Percentiles rank a stretch among this genome's conserved stretches.
Conservation (phyloP, 1,140 invertebrate genomes). For the Ridgeia piscesae region DNA sequence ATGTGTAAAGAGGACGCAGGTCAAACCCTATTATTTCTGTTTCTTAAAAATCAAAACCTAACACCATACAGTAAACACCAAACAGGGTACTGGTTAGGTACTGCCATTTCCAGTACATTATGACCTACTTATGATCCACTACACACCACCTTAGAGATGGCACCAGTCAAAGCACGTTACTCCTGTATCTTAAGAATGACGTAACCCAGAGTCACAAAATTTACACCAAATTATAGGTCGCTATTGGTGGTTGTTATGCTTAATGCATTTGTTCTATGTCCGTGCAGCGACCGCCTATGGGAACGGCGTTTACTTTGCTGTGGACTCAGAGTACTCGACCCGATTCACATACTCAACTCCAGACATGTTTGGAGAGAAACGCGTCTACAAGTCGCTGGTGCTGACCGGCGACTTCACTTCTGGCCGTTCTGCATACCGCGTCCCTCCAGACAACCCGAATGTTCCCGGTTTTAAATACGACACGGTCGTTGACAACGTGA, state of each 20-base stretch:
- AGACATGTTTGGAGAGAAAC: not conserved
- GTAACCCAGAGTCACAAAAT: too few relatives aligned
- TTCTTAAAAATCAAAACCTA: too few relatives aligned
- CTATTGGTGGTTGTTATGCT: not conserved
- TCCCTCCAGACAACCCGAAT: constrained; percentile 21
- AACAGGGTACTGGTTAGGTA: too few relatives aligned
- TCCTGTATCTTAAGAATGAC: too few relatives aligned
- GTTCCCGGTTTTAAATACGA: constrained; percentile 1
- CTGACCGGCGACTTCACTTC: constrained; percentile 18
- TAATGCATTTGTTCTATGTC: constrained; percentile 2
- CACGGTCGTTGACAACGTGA: constrained; percentile 15
- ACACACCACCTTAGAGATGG: too few relatives aligned
- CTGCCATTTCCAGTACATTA: too few relatives aligned
- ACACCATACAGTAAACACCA: too few relatives aligned
- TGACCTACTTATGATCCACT: too few relatives aligned
- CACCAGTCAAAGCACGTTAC: too few relatives aligned
- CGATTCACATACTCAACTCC: constrained; percentile 21
- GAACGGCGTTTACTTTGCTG: constrained; percentile 31
- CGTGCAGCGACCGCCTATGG: constrained; percentile 26
- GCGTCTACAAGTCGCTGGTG: constrained; percentile 23
- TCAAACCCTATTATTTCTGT: too few relatives aligned
- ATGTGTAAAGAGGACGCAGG: too few relatives aligned
- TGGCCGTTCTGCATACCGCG: constrained; percentile 7
- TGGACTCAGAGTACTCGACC: constrained; percentile 22
- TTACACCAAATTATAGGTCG: too few relatives aligned